Conservation (phyloP, 2,888 invertebrate species). For the Timema podura region DNA sequence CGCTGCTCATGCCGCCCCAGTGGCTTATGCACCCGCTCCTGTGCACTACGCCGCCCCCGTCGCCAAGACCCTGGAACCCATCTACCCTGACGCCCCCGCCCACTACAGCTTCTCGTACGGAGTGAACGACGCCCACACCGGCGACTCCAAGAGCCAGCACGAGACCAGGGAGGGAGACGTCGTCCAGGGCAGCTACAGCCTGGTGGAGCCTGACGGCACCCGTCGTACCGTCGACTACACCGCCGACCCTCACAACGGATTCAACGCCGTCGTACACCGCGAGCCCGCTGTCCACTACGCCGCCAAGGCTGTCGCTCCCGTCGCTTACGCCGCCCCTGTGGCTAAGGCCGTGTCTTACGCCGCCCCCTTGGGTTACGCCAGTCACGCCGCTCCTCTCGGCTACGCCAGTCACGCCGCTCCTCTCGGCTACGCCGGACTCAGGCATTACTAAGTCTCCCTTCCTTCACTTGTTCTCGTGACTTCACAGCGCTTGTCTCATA, state of each 20-base stretch:
- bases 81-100: slow-evolving; percentile 20
- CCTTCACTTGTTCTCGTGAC: no score
- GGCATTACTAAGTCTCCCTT: no score
- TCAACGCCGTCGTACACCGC: slow-evolving; percentile 28
- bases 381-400: slow-evolving; percentile 33
- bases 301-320: slow-evolving; percentile 36
- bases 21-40: slow-evolving; percentile 28
- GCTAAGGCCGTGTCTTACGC: slow-evolving; percentile 29
- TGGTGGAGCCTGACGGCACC: slow-evolving; percentile 27
- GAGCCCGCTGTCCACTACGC: slow-evolving; percentile 39
- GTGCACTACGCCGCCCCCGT: slow-evolving; percentile 22
- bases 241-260: slow-evolving; percentile 31
- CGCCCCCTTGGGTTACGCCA: slow-evolving; percentile 25
- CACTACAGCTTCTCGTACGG: slow-evolving; percentile 27
- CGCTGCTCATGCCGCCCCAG: slow-evolving; percentile 34
- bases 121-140: slow-evolving; percentile 26
- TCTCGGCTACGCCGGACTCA: slow-evolving; percentile 33
- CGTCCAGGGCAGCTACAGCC: slow-evolving; percentile 30
- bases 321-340: slow-evolving; percentile 28
- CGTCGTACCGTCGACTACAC: slow-evolving; percentile 39
- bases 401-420: slow-evolving; percentile 27
- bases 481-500: no score
- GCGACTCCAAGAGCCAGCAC: slow-evolving; percentile 25
- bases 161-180: slow-evolving; percentile 27
- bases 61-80: slow-evolving; percentile 28